Conservation (phyloP, 2,797 vertebrate species). For the Valencia hispanica region DNA sequence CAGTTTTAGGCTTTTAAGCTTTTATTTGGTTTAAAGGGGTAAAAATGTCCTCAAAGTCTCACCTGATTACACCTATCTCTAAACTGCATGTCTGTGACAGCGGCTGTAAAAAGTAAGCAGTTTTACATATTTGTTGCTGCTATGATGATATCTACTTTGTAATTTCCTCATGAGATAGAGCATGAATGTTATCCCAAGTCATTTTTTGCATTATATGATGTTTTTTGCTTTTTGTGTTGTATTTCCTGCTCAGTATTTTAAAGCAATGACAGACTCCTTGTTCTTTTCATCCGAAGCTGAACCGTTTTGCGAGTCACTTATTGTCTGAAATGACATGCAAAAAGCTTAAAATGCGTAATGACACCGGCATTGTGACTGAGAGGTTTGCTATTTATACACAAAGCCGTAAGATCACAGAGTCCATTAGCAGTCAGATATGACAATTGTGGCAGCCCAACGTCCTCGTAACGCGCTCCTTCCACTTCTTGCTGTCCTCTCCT, state of each 20-base stretch:
- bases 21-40: background rate
- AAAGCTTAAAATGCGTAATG: slow-evolving; percentile 1
- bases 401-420: slow-evolving; percentile 5
- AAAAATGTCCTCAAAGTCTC: background rate
- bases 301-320: background rate
- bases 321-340: background rate
- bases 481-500: slow-evolving; percentile 67
- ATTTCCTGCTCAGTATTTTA: background rate
- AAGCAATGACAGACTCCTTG: background rate
- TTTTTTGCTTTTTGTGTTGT: background rate
- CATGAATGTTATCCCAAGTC: background rate
- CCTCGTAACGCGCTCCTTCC: slow-evolving; percentile 44
- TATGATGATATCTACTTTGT: background rate
- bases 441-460: slow-evolving; percentile 46
- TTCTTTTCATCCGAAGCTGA: background rate
- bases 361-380: slow-evolving; percentile 1
- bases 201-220: background rate
- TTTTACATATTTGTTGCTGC: background rate
- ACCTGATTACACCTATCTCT: background rate
- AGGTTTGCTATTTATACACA: slow-evolving; percentile 1
- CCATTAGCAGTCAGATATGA: slow-evolving; percentile 41
- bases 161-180: background rate
- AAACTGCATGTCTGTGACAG: background rate
- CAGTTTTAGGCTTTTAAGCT: background rate
- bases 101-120: background rate